Percentiles rank a stretch among this genome's conserved stretches.
Conservation (phyloP, 2,888 invertebrate species). For the Nipponacmea schrenckii region DNA sequence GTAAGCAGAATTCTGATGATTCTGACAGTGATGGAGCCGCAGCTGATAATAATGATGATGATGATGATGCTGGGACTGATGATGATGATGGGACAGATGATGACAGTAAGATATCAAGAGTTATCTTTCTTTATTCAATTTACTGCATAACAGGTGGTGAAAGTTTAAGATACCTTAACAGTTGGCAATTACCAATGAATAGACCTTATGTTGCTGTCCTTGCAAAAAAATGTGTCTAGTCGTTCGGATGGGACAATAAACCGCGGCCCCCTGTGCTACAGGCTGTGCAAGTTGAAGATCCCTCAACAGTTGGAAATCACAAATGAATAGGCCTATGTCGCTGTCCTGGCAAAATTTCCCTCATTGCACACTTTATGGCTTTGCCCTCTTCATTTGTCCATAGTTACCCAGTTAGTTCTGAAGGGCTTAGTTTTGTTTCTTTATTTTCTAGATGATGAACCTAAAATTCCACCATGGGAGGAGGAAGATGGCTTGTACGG, state of each 20-base stretch:
- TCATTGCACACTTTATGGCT: no score
- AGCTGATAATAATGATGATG: slow-evolving; percentile 59
- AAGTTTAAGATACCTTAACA: no score
- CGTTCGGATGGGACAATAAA: no score
- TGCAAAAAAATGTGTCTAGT: not conserved
- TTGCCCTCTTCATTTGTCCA: not conserved
- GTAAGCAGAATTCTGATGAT: slow-evolving; percentile 45
- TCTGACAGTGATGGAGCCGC: slow-evolving; percentile 58
- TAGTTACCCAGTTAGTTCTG: not conserved
- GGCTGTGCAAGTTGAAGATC: no score
- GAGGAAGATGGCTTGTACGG: slow-evolving; percentile 69
- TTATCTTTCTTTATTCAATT: no score
- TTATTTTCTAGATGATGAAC: slow-evolving; percentile 52
- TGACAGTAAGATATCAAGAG: slow-evolving; percentile 20
- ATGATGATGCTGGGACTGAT: slow-evolving; percentile 56
- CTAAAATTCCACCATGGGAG: slow-evolving; percentile 66
- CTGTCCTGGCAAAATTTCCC: no score
- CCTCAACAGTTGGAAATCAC: no score
- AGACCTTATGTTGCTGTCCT: no score
- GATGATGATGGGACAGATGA: slow-evolving; percentile 38
- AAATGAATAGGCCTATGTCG: no score
- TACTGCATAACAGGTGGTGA: no score
- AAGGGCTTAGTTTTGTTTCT: not conserved
- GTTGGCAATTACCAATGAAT: no score
- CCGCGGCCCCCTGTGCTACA: no score